Evolutionary conservation across 2,888 invertebrate species (phyloP), one percentile per base, ranked within the genome.

Genomic region (Odontomyia ornata): DNA sequence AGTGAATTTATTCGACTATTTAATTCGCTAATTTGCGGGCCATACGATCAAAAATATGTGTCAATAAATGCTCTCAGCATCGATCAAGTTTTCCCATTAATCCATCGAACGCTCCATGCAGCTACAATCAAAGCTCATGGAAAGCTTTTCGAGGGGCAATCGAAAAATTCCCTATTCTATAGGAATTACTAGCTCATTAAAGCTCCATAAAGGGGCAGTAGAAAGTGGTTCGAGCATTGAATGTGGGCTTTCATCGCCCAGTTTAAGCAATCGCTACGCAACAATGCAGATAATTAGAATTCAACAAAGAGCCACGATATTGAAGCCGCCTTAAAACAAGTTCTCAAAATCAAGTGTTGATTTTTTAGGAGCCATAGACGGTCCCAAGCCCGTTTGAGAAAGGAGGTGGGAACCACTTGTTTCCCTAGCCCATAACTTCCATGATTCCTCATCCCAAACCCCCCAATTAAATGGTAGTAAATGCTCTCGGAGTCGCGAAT

Each of bases 21-120:
- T n/a, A n/a, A 15, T 13, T 89, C 89, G 27, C 86, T 97, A 97
- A 94, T 97, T 84, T 96, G 95, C 80, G 97, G 96, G 73, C 94
- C 95, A 67, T 95, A 93, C 86, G 94, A 95, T 84, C 91, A 94
- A 80, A 93, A 94, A 76, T 94, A 93, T 86, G 95, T 98, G 27
- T 91, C 93, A 69, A 90, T 97, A 76, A 95, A 93, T 87, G 94
- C 97, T 27, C 93, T 97, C 47, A 96, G 97, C 86, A 89, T 96
- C 81, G 93, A 91, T 83, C 93, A 93, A 85, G 92, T 95, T 47
- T 91, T 93, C 83, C 95, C 95, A 1, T 91, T 28, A 91, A 91
- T 69, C 88, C 90, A 3, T 79, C 80, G 27, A 81, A 80, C 79
- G 75, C 77, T 30, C 91, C 92, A 18, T 93, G 93, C 82, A 88